These are phyloP conservation scores for Micrasema minimum DNA, from an alignment of 1,140 invertebrate genomes.

Conservation along the genomic window DNA sequence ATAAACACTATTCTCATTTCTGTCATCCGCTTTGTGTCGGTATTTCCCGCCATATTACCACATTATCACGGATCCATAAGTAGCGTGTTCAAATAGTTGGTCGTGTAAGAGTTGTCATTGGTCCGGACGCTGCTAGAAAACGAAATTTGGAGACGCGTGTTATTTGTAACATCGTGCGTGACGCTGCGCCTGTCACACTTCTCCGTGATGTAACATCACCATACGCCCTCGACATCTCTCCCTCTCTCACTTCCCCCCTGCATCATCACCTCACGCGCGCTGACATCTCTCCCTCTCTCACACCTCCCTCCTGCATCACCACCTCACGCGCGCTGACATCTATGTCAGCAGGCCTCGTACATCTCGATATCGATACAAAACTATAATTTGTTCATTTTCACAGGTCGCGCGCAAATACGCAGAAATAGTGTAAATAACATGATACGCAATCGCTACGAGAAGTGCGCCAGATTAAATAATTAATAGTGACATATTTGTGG, in stretches of 20 bases:
- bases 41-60: not conserved
- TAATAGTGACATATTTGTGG: not conserved
- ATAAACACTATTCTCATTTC: not conserved
- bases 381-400: not conserved
- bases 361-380: not conserved
- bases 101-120: slow-evolving; percentile 3
- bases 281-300: not conserved
- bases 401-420: not conserved
- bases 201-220: not conserved
- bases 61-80: slow-evolving; percentile 7
- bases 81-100: slow-evolving; percentile 1
- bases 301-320: not conserved
- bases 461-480: not conserved
- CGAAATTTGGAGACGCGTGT: not conserved
- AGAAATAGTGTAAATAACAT: not conserved
- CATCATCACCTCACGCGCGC: not conserved
- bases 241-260: not conserved
- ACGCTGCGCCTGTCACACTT: not conserved
- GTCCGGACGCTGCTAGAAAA: not conserved
- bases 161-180: not conserved
- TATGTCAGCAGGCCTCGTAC: not conserved
- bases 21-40: not conserved
- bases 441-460: not conserved
- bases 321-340: not conserved
- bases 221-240: not conserved